Conservation (phyloP, 2,797 vertebrate species). For the Dipus sagitta region DNA sequence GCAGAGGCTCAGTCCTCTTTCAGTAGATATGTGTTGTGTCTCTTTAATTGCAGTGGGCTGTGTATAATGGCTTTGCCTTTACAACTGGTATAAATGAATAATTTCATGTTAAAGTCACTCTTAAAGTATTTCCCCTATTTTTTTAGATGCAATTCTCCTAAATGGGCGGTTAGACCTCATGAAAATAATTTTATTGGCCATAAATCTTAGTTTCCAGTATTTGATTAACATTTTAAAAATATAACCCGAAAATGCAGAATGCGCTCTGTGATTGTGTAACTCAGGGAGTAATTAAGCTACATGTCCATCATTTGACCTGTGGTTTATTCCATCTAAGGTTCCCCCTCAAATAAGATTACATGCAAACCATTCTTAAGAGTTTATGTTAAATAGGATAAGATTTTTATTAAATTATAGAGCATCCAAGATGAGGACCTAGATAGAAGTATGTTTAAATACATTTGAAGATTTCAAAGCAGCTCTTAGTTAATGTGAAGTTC, state of each 20-base stretch:
- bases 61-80: constrained; percentile 40
- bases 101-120: constrained; percentile 27
- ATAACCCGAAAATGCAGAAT: constrained; percentile 2
- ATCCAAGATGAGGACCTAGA: constrained; percentile 74
- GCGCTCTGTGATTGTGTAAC: constrained; percentile 26
- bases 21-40: neutral
- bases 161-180: constrained; percentile 7
- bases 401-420: constrained; percentile 70
- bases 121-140: constrained; percentile 38
- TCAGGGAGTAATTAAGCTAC: constrained; percentile 34
- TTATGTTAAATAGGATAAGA: constrained; percentile 65
- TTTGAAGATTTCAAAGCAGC: constrained; percentile 80
- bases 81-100: constrained; percentile 46
- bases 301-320: constrained; percentile 33
- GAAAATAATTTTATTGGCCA: constrained; percentile 31
- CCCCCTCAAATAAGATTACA: constrained; percentile 43
- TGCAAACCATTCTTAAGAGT: constrained; percentile 46
- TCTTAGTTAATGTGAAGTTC: constrained; percentile 80
- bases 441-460: constrained; percentile 75
- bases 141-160: constrained; percentile 49
- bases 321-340: constrained; percentile 43
- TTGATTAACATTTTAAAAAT: constrained; percentile 40
- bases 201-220: constrained; percentile 20
- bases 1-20: constrained; percentile 32
- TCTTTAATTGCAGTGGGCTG: constrained; percentile 18